Evolutionary conservation across 2,113 vertebrate species (phyloP).

Genomic region (Oophaga pumilio): DNA sequence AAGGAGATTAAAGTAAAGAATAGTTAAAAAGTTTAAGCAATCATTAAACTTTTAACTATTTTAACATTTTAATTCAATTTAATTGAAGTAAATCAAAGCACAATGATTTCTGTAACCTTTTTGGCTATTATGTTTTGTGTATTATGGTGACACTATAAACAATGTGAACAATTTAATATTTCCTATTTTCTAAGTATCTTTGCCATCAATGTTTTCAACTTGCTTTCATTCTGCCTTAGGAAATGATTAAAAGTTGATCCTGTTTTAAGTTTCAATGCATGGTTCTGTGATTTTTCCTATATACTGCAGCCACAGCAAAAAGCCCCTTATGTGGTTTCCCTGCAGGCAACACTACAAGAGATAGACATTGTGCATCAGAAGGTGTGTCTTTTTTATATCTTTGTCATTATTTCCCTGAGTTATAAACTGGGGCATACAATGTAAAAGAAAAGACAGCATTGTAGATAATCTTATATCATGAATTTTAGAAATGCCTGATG

Average conservation of each 20-base stretch:
- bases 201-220: neutral
- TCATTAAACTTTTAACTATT: neutral
- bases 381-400: slow-evolving; percentile 17
- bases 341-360: slow-evolving; percentile 22
- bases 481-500: slow-evolving; percentile 14
- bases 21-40: too few relatives aligned
- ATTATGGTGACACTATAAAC: neutral
- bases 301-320: neutral
- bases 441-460: neutral
- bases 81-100: neutral
- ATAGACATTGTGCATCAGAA: slow-evolving; percentile 10
- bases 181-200: neutral
- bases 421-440: slow-evolving; percentile 12
- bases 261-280: slow-evolving; percentile 10
- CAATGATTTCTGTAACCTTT: neutral
- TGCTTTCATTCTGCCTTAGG: neutral
- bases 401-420: slow-evolving; percentile 16
- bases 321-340: slow-evolving; percentile 10
- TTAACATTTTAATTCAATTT: neutral
- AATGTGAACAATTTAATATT: neutral
- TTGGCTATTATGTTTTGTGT: neutral
- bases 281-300: neutral
- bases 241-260: slow-evolving; percentile 8
- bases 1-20: too few relatives aligned
- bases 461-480: slow-evolving; percentile 2